phyloP scores from a whole-genome alignment of 2,797 vertebrate genomes.

The Strix occidentalis region DNA sequence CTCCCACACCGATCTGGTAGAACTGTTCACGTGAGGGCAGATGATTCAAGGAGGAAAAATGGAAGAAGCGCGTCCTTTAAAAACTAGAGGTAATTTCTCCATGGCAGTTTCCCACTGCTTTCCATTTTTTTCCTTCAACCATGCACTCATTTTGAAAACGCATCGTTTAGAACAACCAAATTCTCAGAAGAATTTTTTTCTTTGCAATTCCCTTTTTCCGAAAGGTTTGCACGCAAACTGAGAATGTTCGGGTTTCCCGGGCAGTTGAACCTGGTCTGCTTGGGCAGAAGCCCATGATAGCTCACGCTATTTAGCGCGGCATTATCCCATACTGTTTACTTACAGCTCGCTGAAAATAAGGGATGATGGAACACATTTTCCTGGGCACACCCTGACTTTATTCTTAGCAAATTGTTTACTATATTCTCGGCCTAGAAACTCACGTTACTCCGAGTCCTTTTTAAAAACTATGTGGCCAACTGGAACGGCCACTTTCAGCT shows the following conservation, averaged over 20 bases:
- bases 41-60: not conserved
- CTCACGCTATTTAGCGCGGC: not conserved
- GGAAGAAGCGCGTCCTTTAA: not conserved
- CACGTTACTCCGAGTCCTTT: not conserved
- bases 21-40: not conserved
- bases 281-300: fast-evolving
- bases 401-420: not conserved
- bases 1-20: not conserved
- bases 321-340: not conserved
- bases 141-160: not conserved
- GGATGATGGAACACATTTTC: not conserved
- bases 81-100: not conserved
- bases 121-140: not conserved
- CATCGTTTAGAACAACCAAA: not conserved
- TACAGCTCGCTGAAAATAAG: not conserved
- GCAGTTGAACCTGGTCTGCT: not conserved
- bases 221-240: not conserved
- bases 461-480: not conserved
- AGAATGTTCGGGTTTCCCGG: not conserved
- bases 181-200: not conserved
- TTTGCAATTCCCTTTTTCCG: not conserved
- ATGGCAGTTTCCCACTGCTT: not conserved
- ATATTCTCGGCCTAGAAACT: not conserved
- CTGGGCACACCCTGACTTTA: not conserved
- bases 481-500: not conserved